These are phyloP conservation scores for Rosalia funebris DNA, from an alignment of 2,888 invertebrate species.

Conservation along the genomic window DNA sequence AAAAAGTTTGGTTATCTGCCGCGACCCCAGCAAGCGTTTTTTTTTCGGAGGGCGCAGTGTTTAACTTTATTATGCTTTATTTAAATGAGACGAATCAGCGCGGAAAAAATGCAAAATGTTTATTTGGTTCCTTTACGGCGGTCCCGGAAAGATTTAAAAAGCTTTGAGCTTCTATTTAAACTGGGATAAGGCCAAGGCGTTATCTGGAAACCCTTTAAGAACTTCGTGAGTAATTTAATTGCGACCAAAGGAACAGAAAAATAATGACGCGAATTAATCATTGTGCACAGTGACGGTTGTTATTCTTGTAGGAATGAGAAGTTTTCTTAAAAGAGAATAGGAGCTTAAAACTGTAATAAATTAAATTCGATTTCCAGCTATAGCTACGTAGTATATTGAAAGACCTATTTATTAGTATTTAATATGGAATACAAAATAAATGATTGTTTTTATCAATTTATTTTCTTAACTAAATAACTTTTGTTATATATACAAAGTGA, in stretches of 20 bases:
- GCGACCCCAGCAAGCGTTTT: not conserved
- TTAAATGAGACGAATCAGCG: not conserved
- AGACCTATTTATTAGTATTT: too few relatives aligned
- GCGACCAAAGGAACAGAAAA: not conserved
- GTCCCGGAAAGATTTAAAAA: not conserved
- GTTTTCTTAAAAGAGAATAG: too few relatives aligned
- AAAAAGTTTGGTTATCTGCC: slow-evolving; percentile 4
- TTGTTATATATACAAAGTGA: too few relatives aligned
- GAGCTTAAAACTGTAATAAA: too few relatives aligned
- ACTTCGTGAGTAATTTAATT: not conserved
- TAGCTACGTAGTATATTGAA: too few relatives aligned
- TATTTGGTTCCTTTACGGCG: not conserved
- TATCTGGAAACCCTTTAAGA: not conserved
- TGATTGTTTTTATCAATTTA: too few relatives aligned
- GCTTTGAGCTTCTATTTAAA: not conserved
- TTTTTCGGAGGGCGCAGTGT: not conserved
- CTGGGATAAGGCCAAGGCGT: not conserved
- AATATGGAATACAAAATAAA: too few relatives aligned
- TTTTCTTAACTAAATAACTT: too few relatives aligned
- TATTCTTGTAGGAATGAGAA: too few relatives aligned
- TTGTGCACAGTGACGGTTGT: too few relatives aligned
- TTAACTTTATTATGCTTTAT: not conserved
- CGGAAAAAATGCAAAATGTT: not conserved
- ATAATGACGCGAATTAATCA: too few relatives aligned
- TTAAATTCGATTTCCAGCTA: too few relatives aligned